A percentile compares a stretch with the other conserved stretches of the same genome.
These are phyloP conservation scores for Thumatha senex DNA, from an alignment of 2,888 invertebrate species.

Conservation along the genomic window DNA sequence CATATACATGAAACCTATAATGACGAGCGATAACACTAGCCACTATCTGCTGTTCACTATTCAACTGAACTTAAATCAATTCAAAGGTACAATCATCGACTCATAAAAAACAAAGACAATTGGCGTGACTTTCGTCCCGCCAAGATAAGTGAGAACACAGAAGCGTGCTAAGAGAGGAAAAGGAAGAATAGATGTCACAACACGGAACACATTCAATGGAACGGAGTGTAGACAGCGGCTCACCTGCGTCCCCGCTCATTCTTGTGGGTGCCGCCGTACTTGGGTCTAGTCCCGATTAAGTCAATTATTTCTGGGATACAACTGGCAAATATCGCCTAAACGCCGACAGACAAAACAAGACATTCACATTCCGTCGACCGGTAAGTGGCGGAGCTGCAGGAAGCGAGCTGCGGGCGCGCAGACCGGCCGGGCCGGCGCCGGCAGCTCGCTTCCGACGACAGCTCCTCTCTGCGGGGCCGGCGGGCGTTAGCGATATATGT, in stretches of 20 bases:
- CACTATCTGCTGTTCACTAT: slow-evolving; percentile 82
- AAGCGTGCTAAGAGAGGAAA: slow-evolving; percentile 85
- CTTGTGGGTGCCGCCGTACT: slow-evolving; percentile 99
- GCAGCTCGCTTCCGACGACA: slow-evolving; percentile 34
- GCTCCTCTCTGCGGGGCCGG: slow-evolving; percentile 35
- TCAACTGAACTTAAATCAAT: slow-evolving; percentile 79
- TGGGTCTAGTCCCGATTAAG: slow-evolving; percentile 99
- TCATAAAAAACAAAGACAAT: slow-evolving; percentile 79
- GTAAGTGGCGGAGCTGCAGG: slow-evolving; percentile 44
- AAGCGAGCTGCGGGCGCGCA: slow-evolving; percentile 33
- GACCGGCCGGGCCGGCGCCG: slow-evolving; percentile 23
- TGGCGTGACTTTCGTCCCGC: slow-evolving; percentile 80
- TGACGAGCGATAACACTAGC: slow-evolving; percentile 83
- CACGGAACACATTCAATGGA: slow-evolving; percentile 85
- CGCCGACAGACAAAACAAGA: slow-evolving; percentile 86
- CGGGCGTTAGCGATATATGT: slow-evolving; percentile 30
- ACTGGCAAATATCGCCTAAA: slow-evolving; percentile 99
- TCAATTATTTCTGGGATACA: slow-evolving; percentile 99
- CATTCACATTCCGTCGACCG: slow-evolving; percentile 80
- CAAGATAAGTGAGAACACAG: slow-evolving; percentile 84
- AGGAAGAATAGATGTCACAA: slow-evolving; percentile 82
- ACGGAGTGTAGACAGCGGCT: slow-evolving; percentile 87
- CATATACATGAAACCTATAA: slow-evolving; percentile 80
- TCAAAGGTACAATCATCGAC: slow-evolving; percentile 80
- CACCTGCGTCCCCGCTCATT: slow-evolving; percentile 99